Evolutionary conservation across 2,113 vertebrate species (phyloP), one percentile per base, ranked within the genome.

Genomic region (Tympanuchus pallidicinctus): DNA sequence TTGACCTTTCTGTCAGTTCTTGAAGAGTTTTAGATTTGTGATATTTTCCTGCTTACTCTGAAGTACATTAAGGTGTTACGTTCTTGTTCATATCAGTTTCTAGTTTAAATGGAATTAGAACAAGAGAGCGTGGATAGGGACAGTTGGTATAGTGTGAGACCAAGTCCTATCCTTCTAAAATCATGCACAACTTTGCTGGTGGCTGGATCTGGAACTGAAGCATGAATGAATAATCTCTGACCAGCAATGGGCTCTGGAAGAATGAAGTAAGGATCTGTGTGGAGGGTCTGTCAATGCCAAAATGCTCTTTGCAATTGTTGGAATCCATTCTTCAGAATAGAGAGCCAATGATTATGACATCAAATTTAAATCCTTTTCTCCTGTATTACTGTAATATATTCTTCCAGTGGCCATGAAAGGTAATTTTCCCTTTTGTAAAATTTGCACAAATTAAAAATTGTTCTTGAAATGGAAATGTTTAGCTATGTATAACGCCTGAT

Each of bases 141-240:
- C 11, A 57, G 42, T 1, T 0, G 11, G 6, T 30, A 32, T 5
- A 27, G 16, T 5, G 8, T 47, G 27, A 83, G 7, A 80, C n/a
- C 14, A n/a, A 69, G 21, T 45, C 43, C 12, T 64, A 1, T 34
- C 57, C 6, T 48, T 77, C 36, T 59, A 11, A 81, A 14, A 27
- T 78, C 6, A 28, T 4, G 5, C 0, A 0, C 8, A 4, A 11
- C 32, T 79, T 80, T 16, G 8, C 13, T 63, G n/a, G 13, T 59
- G 47, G 20, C 18, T 34, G 10, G 14, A 60, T 76, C 30, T 83
- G 64, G n/a, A 59, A 25, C 34, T 88, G 32, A 66, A n/a, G 13
- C 10, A 28, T 63, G 36, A 66, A 57, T 63, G 11, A 30, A 4
- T 78, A 11, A 15, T 66, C 34, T 71, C 56, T 25, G 5, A 36